phyloP scores from a whole-genome alignment of 2,888 invertebrate genomes.

The Orthonevra nobilis region DNA sequence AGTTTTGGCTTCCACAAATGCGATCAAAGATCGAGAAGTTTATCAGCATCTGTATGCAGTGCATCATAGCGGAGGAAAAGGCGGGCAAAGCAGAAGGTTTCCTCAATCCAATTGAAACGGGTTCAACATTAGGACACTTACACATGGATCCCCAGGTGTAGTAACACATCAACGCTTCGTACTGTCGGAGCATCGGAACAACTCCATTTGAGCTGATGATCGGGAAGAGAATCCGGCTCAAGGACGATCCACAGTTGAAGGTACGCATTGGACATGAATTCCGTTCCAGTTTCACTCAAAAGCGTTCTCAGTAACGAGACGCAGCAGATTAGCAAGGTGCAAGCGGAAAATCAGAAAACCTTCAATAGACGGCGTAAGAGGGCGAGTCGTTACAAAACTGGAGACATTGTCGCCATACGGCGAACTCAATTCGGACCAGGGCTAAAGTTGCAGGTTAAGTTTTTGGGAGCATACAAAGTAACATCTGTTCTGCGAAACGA shows the following conservation, averaged over 20 bases:
- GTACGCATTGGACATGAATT: background rate
- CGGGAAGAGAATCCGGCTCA: background rate
- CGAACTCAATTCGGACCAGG: conserved; percentile 29
- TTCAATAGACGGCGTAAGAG: background rate
- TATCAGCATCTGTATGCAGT: no score
- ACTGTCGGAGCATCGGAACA: no score
- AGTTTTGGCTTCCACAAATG: conserved; percentile 71
- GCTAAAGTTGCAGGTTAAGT: conserved; percentile 29
- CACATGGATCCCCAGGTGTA: conserved; percentile 72
- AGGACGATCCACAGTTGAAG: background rate
- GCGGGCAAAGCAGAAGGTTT: conserved; percentile 74
- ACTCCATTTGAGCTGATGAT: conserved; percentile 11
- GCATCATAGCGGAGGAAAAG: conserved; percentile 71
- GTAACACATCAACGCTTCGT: conserved; percentile 65
- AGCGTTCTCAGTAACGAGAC: background rate
- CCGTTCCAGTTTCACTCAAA: background rate
- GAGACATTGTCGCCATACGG: conserved; percentile 31
- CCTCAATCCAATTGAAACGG: conserved; percentile 74
- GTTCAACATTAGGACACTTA: conserved; percentile 72
- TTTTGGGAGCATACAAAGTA: conserved; percentile 33
- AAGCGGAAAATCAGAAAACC: conserved; percentile 1
- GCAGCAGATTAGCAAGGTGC: conserved; percentile 6
- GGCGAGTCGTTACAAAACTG: background rate
- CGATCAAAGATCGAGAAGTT: conserved; percentile 14
- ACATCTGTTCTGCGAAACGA: conserved; percentile 4